Conservation (phyloP, 2,113 vertebrate species). For the Aspiorhynchus laticeps region DNA sequence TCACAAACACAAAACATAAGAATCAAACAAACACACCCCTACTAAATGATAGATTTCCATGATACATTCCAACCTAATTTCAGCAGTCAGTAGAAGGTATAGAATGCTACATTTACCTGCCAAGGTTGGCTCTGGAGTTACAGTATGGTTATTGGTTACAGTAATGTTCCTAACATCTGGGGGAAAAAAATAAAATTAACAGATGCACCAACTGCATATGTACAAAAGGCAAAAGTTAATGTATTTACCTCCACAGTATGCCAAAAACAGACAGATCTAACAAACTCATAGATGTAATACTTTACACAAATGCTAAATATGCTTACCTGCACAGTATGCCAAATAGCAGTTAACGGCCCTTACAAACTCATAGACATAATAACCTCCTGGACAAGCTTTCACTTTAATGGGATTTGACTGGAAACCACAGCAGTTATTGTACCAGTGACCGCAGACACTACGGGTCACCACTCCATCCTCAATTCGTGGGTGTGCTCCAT, state of each 20-base stretch:
- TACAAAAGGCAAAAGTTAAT: background rate
- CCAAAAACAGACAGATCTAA: background rate
- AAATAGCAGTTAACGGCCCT: background rate
- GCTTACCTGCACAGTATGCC: constrained; percentile 50
- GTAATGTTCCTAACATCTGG: background rate
- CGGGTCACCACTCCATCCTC: constrained; percentile 39
- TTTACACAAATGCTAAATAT: background rate
- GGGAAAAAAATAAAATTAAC: background rate
- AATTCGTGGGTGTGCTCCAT: background rate
- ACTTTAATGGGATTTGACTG: constrained; percentile 27
- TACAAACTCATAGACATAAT: constrained; percentile 45
- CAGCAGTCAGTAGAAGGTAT: background rate
- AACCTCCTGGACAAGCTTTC: constrained; percentile 50
- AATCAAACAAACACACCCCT: background rate
- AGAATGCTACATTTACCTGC: background rate
- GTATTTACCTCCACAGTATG: background rate
- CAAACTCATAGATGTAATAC: background rate
- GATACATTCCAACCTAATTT: background rate
- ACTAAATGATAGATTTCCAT: background rate
- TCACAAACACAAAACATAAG: background rate
- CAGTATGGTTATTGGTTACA: background rate
- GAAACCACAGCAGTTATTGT: background rate
- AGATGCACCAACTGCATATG: background rate
- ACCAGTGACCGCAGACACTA: constrained; percentile 26
- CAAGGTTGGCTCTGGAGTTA: background rate